Conservation (phyloP, 2,888 invertebrate species). For the Drosophila ezoana region DNA sequence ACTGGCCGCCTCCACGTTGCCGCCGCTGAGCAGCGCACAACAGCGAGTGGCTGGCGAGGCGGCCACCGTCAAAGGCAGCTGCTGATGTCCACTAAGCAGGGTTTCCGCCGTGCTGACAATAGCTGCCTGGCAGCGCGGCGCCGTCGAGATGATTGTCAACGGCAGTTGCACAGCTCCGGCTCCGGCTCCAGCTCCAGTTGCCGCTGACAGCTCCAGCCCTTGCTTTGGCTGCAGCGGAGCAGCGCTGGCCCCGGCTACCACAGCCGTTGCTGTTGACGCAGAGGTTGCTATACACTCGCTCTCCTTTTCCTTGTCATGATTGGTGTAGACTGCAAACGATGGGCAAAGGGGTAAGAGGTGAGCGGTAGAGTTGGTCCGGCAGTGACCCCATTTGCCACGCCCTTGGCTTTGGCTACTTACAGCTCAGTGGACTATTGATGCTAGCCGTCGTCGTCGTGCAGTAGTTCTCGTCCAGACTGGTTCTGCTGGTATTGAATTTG, state of each 20-base stretch:
- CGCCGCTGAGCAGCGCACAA: constrained; percentile 79
- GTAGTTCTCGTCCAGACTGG: constrained; percentile 84
- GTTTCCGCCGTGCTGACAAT: constrained; percentile 69
- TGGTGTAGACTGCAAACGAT: constrained; percentile 82
- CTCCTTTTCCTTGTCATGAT: constrained; percentile 84
- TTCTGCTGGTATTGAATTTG: constrained; percentile 82
- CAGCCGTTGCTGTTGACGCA: constrained; percentile 48
- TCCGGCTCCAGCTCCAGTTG: constrained; percentile 23
- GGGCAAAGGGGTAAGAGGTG: constrained; percentile 2
- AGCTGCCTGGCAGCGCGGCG: constrained; percentile 80
- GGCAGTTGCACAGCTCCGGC: constrained; percentile 75
- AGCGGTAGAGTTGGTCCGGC: background rate
- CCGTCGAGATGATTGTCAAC: constrained; percentile 83
- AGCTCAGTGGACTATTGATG: constrained; percentile 84
- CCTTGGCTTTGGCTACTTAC: constrained; percentile 72
- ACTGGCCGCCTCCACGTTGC: constrained; percentile 53
- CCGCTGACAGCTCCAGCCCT: constrained; percentile 63
- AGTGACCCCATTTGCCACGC: background rate
- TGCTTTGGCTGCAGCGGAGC: constrained; percentile 65
- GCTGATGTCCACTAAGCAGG: constrained; percentile 70
- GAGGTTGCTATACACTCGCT: constrained; percentile 81
- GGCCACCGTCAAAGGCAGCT: constrained; percentile 62
- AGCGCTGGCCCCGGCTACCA: constrained; percentile 34
- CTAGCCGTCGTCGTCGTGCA: constrained; percentile 83
- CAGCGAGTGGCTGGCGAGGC: constrained; percentile 81